Conservation (phyloP, 2,888 invertebrate species). For the Melipona beecheii region DNA sequence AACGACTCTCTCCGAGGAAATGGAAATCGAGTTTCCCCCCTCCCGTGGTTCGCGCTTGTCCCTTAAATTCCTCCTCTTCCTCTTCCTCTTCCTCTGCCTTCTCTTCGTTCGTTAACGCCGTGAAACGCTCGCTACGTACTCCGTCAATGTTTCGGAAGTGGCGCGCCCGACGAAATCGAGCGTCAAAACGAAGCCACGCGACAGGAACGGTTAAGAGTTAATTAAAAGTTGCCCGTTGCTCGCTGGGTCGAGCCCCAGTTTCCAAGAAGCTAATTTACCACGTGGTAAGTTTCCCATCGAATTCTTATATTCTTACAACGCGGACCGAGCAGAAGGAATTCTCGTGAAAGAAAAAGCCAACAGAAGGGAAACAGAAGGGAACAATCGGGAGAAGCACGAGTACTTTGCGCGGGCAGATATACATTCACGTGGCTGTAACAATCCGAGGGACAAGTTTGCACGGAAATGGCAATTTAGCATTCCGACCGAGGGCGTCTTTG, state of each 20-base stretch:
- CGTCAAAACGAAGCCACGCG: background rate
- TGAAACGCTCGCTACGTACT: background rate
- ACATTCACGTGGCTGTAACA: constrained; percentile 18
- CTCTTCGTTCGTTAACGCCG: background rate
- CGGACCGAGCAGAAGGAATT: too few relatives aligned
- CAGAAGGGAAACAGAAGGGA: too few relatives aligned
- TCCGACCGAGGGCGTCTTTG: background rate
- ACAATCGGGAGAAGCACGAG: too few relatives aligned
- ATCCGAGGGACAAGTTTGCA: constrained; percentile 10
- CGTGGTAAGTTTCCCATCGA: background rate
- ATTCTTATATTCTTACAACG: too few relatives aligned
- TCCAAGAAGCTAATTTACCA: background rate
- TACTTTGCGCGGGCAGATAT: background rate
- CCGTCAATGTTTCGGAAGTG: too few relatives aligned
- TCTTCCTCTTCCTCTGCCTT: too few relatives aligned
- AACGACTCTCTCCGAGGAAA: constrained; percentile 34
- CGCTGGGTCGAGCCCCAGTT: too few relatives aligned
- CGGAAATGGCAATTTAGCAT: constrained; percentile 28
- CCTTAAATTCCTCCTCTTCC: background rate
- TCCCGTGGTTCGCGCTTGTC: constrained; percentile 14
- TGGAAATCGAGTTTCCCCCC: constrained; percentile 38
- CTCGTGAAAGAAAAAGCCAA: too few relatives aligned
- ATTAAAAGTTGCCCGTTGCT: background rate
- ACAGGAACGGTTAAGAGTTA: background rate
- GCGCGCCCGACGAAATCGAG: background rate